Evolutionary conservation across 1,140 invertebrate species (phyloP).

Genomic region (Drosophila rhopaloa): DNA sequence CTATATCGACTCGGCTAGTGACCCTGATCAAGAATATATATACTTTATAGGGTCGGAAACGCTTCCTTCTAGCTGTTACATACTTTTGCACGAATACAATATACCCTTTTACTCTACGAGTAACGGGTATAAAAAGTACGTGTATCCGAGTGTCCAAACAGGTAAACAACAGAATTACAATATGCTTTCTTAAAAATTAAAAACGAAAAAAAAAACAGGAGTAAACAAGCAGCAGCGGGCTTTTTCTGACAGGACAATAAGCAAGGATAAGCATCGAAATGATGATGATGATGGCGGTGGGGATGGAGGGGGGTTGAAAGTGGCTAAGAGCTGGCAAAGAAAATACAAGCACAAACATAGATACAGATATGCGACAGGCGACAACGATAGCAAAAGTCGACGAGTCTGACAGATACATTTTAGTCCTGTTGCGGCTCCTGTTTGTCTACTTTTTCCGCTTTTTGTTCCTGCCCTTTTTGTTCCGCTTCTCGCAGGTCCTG

Average conservation of each 20-base stretch:
- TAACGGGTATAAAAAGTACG: conserved; percentile 57
- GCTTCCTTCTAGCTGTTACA: too few species aligned
- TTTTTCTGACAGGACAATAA: conserved; percentile 75
- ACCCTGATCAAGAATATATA: too few species aligned
- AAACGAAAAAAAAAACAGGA: conserved; percentile 44
- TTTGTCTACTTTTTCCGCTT: conserved; percentile 38
- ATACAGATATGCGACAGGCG: conserved; percentile 45
- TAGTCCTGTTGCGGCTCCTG: conserved; percentile 44
- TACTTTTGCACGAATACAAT: too few species aligned
- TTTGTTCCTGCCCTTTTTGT: conserved; percentile 34
- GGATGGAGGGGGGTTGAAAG: not conserved
- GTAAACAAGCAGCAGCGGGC: conserved; percentile 22
- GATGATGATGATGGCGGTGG: conserved; percentile 40
- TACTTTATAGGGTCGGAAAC: too few species aligned
- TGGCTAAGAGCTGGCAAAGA: conserved; percentile 33
- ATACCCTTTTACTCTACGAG: too few species aligned
- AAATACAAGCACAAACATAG: conserved; percentile 51
- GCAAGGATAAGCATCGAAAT: conserved; percentile 69
- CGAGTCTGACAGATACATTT: conserved; percentile 63
- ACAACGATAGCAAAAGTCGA: conserved; percentile 63
- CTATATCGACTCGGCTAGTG: too few species aligned
- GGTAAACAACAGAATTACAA: conserved; percentile 79
- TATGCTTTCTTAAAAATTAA: conserved; percentile 81
- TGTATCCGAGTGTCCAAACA: conserved; percentile 46
- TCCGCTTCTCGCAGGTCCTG: conserved; percentile 26